These are phyloP conservation scores for Syrista parreyssii DNA, from an alignment of 2,888 invertebrate species.

Conservation along the genomic window DNA sequence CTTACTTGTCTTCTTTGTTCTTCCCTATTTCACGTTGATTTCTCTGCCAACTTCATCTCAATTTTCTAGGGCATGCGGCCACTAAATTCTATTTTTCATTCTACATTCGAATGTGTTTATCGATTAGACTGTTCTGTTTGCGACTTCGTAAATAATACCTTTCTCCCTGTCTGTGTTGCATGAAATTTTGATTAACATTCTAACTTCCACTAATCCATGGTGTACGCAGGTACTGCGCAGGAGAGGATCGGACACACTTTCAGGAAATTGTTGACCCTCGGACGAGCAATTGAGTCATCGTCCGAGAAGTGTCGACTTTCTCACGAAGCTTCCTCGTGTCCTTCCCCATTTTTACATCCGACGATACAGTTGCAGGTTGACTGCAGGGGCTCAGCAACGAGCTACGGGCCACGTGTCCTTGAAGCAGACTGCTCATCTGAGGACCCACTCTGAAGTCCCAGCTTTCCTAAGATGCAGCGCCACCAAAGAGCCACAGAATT, in stretches of 20 bases:
- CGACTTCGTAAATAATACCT: constrained; percentile 32
- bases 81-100: constrained; percentile 20
- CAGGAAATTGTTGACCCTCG: neutral
- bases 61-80: constrained; percentile 24
- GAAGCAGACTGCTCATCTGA: constrained; percentile 56
- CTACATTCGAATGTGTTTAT: constrained; percentile 14
- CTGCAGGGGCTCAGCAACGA: constrained; percentile 38
- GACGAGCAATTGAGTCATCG: no score
- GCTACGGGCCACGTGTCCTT: constrained; percentile 57
- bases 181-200: constrained; percentile 54
- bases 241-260: no score
- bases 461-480: constrained; percentile 48
- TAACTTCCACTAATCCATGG: constrained; percentile 52
- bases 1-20: constrained; percentile 7
- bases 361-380: constrained; percentile 52
- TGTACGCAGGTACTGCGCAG: neutral
- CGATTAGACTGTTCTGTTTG: constrained; percentile 6
- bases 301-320: neutral
- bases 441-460: constrained; percentile 51
- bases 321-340: neutral
- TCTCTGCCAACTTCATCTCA: constrained; percentile 22
- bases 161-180: constrained; percentile 51
- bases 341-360: neutral
- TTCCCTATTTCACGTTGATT: constrained; percentile 10
- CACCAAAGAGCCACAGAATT: constrained; percentile 51